Percentiles rank a stretch among this genome's conserved stretches.
Conservation (phyloP, 2,797 vertebrate genomes). For the Chaenodraco wilsoni region DNA sequence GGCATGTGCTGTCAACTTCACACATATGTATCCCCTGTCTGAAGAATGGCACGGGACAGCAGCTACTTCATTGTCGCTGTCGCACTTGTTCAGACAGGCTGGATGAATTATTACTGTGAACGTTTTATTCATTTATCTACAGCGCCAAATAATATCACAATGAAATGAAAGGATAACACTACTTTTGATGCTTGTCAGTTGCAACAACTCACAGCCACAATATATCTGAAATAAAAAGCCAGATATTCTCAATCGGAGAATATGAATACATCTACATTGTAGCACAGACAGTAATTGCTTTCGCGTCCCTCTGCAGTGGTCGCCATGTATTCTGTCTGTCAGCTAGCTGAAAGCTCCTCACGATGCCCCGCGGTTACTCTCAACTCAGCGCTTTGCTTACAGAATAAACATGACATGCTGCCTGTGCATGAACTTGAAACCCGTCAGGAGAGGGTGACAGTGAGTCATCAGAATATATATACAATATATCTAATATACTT, state of each 20-base stretch:
- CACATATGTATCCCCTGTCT: constrained; percentile 12
- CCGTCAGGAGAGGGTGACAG: constrained; percentile 16
- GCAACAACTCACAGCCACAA: not conserved
- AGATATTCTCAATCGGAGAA: constrained; percentile 16
- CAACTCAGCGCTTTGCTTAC: constrained; percentile 30
- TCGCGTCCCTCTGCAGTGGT: constrained; percentile 22
- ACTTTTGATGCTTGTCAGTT: constrained; percentile 8
- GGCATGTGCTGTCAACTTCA: constrained; percentile 17
- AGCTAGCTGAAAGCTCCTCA: constrained; percentile 41
- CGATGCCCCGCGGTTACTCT: constrained; percentile 27
- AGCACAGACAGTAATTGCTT: constrained; percentile 30
- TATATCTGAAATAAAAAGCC: constrained; percentile 1
- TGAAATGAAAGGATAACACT: constrained; percentile 18
- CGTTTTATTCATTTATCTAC: constrained; percentile 29
- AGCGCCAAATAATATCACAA: constrained; percentile 10
- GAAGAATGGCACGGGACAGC: constrained; percentile 16
- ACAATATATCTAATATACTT: constrained; percentile 1
- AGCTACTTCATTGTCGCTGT: not conserved
- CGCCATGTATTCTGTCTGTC: constrained; percentile 39
- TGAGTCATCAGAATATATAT: constrained; percentile 48
- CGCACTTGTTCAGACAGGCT: constrained; percentile 27
- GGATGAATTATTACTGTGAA: constrained; percentile 40
- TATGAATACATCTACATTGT: constrained; percentile 6
- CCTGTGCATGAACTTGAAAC: constrained; percentile 10
- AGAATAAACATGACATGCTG: constrained; percentile 55